Evolutionary conservation across 2,888 invertebrate species (phyloP).

Genomic region (Tetropium fuscum): DNA sequence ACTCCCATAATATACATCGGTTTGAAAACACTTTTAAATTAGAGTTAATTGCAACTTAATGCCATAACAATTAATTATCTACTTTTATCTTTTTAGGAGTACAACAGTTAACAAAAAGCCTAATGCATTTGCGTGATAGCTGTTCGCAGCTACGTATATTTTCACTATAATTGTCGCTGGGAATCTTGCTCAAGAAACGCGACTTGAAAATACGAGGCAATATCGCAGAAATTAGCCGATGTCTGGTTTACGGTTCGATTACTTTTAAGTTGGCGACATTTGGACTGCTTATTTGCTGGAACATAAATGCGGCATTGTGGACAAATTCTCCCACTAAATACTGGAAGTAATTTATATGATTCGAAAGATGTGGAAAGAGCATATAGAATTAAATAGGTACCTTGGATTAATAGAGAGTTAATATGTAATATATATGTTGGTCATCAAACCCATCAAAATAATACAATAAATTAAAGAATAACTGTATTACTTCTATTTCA

Average conservation of each 20-base stretch:
- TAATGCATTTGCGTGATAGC: slow-evolving; percentile 15
- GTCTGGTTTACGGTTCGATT: slow-evolving; percentile 7
- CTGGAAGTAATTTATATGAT: slow-evolving; percentile 16
- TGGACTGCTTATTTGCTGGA: slow-evolving; percentile 13
- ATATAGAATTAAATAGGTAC: too few species aligned
- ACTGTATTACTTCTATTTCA: too few species aligned
- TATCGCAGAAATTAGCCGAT: slow-evolving; percentile 8
- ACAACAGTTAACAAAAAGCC: background rate
- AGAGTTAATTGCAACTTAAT: background rate
- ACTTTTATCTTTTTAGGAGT: background rate
- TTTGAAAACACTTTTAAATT: too few species aligned
- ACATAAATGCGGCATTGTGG: slow-evolving; percentile 13
- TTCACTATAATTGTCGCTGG: slow-evolving; percentile 8
- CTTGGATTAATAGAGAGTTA: too few species aligned
- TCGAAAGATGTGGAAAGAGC: too few species aligned
- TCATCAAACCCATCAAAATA: too few species aligned
- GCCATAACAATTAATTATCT: background rate
- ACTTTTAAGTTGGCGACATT: slow-evolving; percentile 11
- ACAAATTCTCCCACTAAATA: slow-evolving; percentile 19
- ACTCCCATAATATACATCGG: too few species aligned
- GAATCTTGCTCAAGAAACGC: background rate
- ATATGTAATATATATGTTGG: too few species aligned
- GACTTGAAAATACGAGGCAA: background rate
- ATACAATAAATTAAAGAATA: too few species aligned
- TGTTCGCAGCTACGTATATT: slow-evolving; percentile 7